Evolutionary conservation across 64 coral and sea anemone species (phyloP), one percentile per base, ranked within the genome.

Genomic region (Dendrophyllia cribrosa): DNA sequence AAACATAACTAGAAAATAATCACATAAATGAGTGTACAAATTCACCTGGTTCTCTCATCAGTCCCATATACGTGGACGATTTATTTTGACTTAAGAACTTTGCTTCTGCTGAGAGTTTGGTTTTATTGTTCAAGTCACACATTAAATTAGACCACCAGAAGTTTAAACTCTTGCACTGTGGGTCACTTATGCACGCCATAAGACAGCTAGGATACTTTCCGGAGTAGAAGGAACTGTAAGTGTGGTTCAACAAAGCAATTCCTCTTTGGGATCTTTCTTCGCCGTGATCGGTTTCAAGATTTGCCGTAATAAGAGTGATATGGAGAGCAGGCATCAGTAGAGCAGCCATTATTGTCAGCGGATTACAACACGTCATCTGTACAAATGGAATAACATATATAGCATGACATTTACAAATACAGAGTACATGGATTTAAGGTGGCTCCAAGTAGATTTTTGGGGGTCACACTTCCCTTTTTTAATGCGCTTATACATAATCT

Each of bases 31-130:
- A 12, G 24, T 75, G 11, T 6, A 17, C 63, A 12, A 66, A 21
- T 5, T 17, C 5, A 77, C 47, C 75, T 77, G 48, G 47, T 22
- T 77, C 75, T 77, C 49, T 51, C 75, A 77, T 53, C 75, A 77
- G 9, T 9, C 75, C 75, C 75, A 77, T 77, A 20, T 77, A 56
- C 13, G 50, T 77, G 19, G 49, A 51, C 3, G 51, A 53, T 2
- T 10, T 7, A 77, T 77, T 49, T 22, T 10, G 51, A 3, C 19
- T 55, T 8, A 77, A 53, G 10, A 77, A 19, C 19, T 45, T 71
- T 26, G 68, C 4, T 10, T 71, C 21, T 22, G 68, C 68, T 71
- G 68, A 71, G 34, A 43, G 1, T 34, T 71, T 71, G 22, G 17
- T 21, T 34, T 71, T 71, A 5, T 6, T 71, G 68, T 71, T 71